Percentiles rank a stretch among this genome's conserved stretches.
These are phyloP conservation scores for Scomberomorus guttatus DNA, from an alignment of 2,797 vertebrate genomes.

Conservation along the genomic window DNA sequence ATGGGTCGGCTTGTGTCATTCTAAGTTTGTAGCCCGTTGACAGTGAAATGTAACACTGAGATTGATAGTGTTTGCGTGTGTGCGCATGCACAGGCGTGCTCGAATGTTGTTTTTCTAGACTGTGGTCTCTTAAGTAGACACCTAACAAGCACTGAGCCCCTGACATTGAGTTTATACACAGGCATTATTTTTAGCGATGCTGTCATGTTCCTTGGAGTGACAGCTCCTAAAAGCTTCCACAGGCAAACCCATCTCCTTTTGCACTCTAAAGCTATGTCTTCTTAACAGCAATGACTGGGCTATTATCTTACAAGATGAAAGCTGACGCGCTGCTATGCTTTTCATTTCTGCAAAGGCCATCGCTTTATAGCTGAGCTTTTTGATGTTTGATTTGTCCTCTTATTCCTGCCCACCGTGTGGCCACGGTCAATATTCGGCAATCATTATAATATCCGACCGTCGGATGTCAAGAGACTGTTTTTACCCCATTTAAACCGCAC, in stretches of 20 bases:
- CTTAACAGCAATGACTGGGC: slow-evolving; percentile 73
- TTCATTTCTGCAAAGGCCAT: slow-evolving; percentile 72
- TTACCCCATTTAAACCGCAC: slow-evolving; percentile 67
- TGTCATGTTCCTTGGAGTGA: slow-evolving; percentile 81
- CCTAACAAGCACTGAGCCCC: slow-evolving; percentile 74
- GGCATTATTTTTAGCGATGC: slow-evolving; percentile 83
- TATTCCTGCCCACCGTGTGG: slow-evolving; percentile 46
- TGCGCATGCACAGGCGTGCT: slow-evolving; percentile 26
- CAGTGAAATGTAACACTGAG: slow-evolving; percentile 76
- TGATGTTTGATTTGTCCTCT: slow-evolving; percentile 79
- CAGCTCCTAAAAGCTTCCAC: slow-evolving; percentile 81
- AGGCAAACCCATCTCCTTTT: slow-evolving; percentile 73
- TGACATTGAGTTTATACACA: slow-evolving; percentile 82
- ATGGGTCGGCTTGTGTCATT: slow-evolving; percentile 72
- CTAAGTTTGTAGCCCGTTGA: slow-evolving; percentile 69
- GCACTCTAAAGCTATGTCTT: slow-evolving; percentile 77
- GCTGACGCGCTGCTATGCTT: slow-evolving; percentile 69
- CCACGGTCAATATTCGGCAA: slow-evolving; percentile 75
- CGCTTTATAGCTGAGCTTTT: slow-evolving; percentile 66
- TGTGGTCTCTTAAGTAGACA: slow-evolving; percentile 81
- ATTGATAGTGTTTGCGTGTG: slow-evolving; percentile 65
- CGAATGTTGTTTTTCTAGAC: slow-evolving; percentile 67
- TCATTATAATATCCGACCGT: slow-evolving; percentile 79
- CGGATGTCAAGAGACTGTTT: slow-evolving; percentile 74
- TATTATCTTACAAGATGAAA: slow-evolving; percentile 85